Evolutionary conservation across 2,797 vertebrate genomes (phyloP).

Genomic region (Tangara arthus): DNA sequence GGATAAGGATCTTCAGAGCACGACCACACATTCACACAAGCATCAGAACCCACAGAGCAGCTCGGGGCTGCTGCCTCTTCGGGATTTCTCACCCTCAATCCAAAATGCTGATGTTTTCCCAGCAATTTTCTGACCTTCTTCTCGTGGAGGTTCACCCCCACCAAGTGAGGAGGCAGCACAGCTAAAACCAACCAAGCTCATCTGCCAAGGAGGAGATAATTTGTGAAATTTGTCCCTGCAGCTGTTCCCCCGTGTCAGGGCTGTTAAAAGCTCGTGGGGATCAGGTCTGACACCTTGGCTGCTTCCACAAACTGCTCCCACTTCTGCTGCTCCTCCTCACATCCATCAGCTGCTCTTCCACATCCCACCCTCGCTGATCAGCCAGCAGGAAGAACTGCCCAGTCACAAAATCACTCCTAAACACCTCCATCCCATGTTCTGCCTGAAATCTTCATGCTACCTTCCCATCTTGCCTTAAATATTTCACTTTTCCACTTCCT

Average conservation of each 20-base stretch:
- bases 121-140: neutral
- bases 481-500: too few relatives aligned
- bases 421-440: too few relatives aligned
- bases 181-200: neutral
- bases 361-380: fast-evolving
- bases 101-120: neutral
- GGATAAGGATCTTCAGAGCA: neutral
- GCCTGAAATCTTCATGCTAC: too few relatives aligned
- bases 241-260: neutral
- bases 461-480: too few relatives aligned
- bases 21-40: neutral
- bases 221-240: neutral
- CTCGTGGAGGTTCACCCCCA: neutral
- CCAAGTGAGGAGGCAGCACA: neutral
- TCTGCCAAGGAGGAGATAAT: neutral
- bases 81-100: neutral
- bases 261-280: neutral
- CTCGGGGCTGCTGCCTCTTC: neutral
- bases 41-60: neutral
- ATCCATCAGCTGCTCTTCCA: fast-evolving
- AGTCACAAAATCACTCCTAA: too few relatives aligned
- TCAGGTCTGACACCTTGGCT: neutral
- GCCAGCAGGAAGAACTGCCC: too few relatives aligned
- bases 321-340: neutral
- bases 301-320: neutral